phyloP scores from a whole-genome alignment of 2,113 vertebrate species.

The human (Homo sapiens) region GRCh38 chr14:43752501-43753000 shows the following conservation, averaged over 20 bases:
- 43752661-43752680: not conserved
- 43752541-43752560: not conserved
- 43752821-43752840: not conserved
- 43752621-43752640: not conserved
- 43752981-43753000: not conserved
- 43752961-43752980: not conserved
- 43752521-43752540: not conserved
- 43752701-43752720: not conserved
- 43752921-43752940: not conserved
- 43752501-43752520: not conserved
- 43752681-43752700: not conserved
- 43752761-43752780: not conserved
- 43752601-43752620: not conserved
- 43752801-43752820: not conserved
- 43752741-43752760: not conserved
- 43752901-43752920: not conserved
- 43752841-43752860: not conserved
- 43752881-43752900: not conserved
- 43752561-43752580: not conserved
- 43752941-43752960: not conserved
- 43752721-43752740: not conserved
- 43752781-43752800: not conserved
- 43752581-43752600: not conserved
- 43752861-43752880: not conserved
- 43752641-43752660: not conserved